Conservation (phyloP, 1,140 invertebrate genomes). For the Aphelenchoides fujianensis region DNA sequence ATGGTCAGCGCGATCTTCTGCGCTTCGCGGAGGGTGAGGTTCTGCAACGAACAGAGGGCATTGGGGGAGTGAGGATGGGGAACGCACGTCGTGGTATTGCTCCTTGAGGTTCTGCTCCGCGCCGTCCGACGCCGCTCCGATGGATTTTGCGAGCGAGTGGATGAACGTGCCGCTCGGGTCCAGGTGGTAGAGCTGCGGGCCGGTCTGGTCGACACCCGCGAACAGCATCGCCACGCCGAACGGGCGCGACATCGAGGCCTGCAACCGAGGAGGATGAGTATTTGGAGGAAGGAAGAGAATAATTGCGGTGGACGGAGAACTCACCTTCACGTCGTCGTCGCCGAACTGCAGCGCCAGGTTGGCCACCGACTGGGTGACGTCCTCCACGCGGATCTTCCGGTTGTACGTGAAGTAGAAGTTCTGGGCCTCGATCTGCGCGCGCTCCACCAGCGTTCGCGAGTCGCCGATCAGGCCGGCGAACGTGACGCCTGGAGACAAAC, state of each 20-base stretch:
- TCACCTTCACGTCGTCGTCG: constrained; percentile 85
- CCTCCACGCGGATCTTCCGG: constrained; percentile 73
- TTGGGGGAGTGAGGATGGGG: not conserved
- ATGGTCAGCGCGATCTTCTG: constrained; percentile 86
- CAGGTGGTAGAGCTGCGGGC: constrained; percentile 78
- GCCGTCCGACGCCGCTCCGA: constrained; percentile 97
- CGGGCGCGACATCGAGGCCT: constrained; percentile 74
- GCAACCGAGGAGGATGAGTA: constrained; percentile 9
- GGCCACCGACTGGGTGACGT: constrained; percentile 93
- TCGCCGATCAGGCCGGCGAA: constrained; percentile 97
- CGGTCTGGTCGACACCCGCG: constrained; percentile 68
- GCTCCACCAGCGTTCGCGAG: constrained; percentile 87
- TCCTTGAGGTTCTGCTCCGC: constrained; percentile 94
- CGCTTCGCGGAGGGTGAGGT: constrained; percentile 92
- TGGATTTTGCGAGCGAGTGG: constrained; percentile 95
- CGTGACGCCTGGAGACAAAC: constrained; percentile 85
- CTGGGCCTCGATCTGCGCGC: constrained; percentile 85
- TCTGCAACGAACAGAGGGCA: constrained; percentile 69
- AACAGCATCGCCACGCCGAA: constrained; percentile 87
- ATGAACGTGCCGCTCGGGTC: constrained; percentile 96
- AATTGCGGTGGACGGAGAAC: too few relatives aligned
- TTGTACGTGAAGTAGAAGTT: constrained; percentile 64
- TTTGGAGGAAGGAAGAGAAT: not conserved
- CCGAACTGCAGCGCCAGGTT: constrained; percentile 98
- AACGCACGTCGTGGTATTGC: constrained; percentile 75